phyloP scores from a whole-genome alignment of 92 coral and sea anemone species.

The Virgularia gustaviana region DNA sequence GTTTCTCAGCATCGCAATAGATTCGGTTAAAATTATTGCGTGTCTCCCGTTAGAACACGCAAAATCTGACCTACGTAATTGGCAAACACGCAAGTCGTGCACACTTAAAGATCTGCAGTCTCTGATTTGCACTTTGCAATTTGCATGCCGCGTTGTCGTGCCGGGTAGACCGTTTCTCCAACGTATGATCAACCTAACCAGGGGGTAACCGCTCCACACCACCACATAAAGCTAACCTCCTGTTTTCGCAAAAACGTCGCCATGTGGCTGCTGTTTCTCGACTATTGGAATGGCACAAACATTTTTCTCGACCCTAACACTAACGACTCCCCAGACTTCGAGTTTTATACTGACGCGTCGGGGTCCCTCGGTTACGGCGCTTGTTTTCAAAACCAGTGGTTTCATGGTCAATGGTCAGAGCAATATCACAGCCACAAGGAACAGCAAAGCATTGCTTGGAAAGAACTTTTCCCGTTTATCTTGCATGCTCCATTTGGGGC shows the following conservation, averaged over 20 bases:
- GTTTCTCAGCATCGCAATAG: neutral
- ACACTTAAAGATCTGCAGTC: conserved; percentile 23
- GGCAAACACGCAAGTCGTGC: neutral
- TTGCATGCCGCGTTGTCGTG: conserved; percentile 23
- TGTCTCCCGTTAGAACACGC: neutral
- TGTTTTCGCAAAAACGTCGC: conserved; percentile 3
- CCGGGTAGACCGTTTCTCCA: conserved; percentile 35
- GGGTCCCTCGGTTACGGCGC: conserved; percentile 28
- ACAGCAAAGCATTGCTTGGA: conserved; percentile 5
- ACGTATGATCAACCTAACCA: conserved; percentile 19
- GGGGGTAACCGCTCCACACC: neutral
- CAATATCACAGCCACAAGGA: neutral
- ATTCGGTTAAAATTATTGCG: neutral
- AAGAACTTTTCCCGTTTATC: conserved; percentile 3
- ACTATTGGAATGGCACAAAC: conserved; percentile 22
- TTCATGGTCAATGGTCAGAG: neutral
- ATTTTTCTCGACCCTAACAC: conserved; percentile 3
- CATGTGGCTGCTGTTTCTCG: conserved; percentile 24
- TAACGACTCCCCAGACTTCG: neutral
- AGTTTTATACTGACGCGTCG: conserved; percentile 33
- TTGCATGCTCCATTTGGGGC: conserved; percentile 21
- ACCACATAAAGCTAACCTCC: neutral
- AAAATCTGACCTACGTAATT: neutral
- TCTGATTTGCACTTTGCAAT: conserved; percentile 26
- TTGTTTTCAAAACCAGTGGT: neutral